Conservation (phyloP, 1,140 invertebrate species). For the Eriosoma lanigerum region DNA sequence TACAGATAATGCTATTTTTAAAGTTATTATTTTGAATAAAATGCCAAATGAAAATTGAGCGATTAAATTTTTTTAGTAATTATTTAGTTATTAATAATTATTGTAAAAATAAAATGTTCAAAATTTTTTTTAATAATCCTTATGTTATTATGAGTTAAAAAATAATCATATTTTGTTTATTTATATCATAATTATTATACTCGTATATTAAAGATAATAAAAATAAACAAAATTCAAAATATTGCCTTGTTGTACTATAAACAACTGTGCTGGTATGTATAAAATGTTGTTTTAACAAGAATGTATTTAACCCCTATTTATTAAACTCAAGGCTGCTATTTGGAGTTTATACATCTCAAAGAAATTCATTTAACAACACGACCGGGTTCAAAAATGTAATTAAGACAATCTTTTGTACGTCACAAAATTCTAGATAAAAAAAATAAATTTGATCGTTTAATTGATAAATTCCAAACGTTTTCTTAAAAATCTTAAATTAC, state of each 20-base stretch:
- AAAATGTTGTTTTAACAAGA: slow-evolving; percentile 5
- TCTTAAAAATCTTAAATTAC: background rate
- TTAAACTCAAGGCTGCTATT: background rate
- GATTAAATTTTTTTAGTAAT: too few relatives aligned
- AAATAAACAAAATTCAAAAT: background rate
- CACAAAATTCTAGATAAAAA: background rate
- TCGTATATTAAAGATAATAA: too few relatives aligned
- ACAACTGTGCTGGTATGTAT: background rate
- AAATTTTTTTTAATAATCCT: too few relatives aligned
- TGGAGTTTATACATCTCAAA: background rate
- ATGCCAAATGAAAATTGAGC: too few relatives aligned
- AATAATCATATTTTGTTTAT: too few relatives aligned
- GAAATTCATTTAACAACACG: background rate
- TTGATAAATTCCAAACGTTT: background rate
- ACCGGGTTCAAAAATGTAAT: background rate
- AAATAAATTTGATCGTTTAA: background rate
- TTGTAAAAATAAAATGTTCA: too few relatives aligned
- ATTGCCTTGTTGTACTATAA: background rate
- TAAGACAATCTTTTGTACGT: background rate
- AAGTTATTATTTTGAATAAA: too few relatives aligned
- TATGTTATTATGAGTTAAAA: too few relatives aligned
- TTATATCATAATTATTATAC: too few relatives aligned
- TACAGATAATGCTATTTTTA: too few relatives aligned
- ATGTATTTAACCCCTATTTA: background rate
- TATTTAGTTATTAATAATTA: too few relatives aligned